Conservation (phyloP, 2,888 invertebrate species). For the Tetranychus truncatus region DNA sequence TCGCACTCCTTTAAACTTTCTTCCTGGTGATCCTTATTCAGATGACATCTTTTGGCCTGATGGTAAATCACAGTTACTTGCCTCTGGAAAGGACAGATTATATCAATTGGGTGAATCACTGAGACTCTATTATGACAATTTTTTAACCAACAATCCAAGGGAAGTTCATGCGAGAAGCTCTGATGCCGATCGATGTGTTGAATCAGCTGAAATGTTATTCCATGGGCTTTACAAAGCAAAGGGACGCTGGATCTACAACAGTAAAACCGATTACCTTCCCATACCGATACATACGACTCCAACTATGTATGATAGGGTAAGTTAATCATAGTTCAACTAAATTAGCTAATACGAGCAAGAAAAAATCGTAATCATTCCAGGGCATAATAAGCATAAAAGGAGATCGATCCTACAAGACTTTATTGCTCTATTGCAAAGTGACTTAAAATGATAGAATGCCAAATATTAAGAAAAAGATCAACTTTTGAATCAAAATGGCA, state of each 20-base stretch:
- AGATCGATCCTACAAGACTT: too few species aligned
- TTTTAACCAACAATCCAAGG: slow-evolving; percentile 5
- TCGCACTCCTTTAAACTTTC: slow-evolving; percentile 2
- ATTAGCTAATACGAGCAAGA: too few species aligned
- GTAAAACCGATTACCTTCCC: neutral
- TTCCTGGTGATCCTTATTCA: slow-evolving; percentile 17
- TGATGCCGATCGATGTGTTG: slow-evolving; percentile 16
- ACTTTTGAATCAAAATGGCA: too few species aligned
- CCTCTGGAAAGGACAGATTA: slow-evolving; percentile 12
- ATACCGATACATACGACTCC: slow-evolving; percentile 4
- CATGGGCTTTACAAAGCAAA: slow-evolving; percentile 8
- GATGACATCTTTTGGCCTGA: slow-evolving; percentile 18
- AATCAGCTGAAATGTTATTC: slow-evolving; percentile 10
- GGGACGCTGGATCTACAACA: neutral
- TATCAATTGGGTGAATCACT: slow-evolving; percentile 18
- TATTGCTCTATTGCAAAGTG: too few species aligned
- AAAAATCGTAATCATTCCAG: neutral
- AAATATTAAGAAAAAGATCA: too few species aligned
- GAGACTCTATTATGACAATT: slow-evolving; percentile 14
- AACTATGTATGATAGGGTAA: neutral
- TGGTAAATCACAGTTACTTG: slow-evolving; percentile 15
- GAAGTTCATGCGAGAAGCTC: slow-evolving; percentile 17
- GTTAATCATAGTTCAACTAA: neutral
- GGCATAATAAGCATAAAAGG: too few species aligned
- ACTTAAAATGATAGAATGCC: too few species aligned